These are phyloP conservation scores for crab-eating macaque (Macaca fascicularis) DNA, from an alignment of 2,113 vertebrate species.

Conservation along the genomic window T2T-MFA8v1.1 NC_088375.1:148991501-148992000, in stretches of 20 bases:
- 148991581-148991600: not conserved
- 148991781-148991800: not conserved
- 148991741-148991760: not conserved
- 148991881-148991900: not conserved
- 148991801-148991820: not conserved
- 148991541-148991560: slow-evolving; percentile 54
- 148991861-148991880: not conserved
- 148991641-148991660: slow-evolving; percentile 48
- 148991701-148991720: not conserved
- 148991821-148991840: not conserved
- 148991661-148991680: not conserved
- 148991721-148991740: not conserved
- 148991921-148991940: not conserved
- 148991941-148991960: slow-evolving; percentile 23
- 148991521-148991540: slow-evolving; percentile 55
- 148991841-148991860: not conserved
- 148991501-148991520: slow-evolving; percentile 57
- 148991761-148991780: not conserved
- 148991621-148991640: slow-evolving; percentile 50
- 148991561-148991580: slow-evolving; percentile 41
- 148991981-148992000: not conserved
- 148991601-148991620: not conserved
- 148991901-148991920: slow-evolving; percentile 29
- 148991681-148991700: not conserved
- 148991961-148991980: not conserved